Base-by-base conservation (phyloP, 1,140 invertebrate species). In the Drosophila mauritiana region DNA sequence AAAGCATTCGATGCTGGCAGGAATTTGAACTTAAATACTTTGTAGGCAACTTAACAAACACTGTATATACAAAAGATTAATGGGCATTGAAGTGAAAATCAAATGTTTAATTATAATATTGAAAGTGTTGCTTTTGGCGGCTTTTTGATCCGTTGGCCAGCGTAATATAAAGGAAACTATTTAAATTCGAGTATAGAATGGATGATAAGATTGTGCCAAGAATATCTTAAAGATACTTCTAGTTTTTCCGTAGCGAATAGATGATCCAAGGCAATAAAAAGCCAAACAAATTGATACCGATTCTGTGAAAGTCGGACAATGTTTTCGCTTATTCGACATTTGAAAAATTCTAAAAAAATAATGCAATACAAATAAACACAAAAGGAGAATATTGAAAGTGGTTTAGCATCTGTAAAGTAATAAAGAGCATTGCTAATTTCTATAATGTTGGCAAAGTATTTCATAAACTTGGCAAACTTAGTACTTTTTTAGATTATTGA, bases 1-100 rank as follows among this genome's bases (percentile, higher is more conserved):
- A 20, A 12, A 12, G 49, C 17, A 52, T 36, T 36, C 27, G 34
- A 52, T 52, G 17, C 31, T 13, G 3, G 11, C 8, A 36, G 4
- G 49, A 52, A 52, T 52, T 52, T 13, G 48, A 51, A 51, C 27
- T 51, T 17, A 51, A 52, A 52, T 36, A 52, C 49, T 52, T 52
- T 36, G 49, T 52, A 36, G 46, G 13, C 25, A 27, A 3, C 8
- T 12, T 12, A 6, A 5, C 0, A 34, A 36, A 36, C 15, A 34
- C 49, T 20, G n/a, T 36, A 12, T 20, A 51, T 7, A 17, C 2
- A 36, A 6, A 12, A 36, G 27, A 17, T 34, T 12, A 36, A 36
- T 34, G 4, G 25, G 25, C 1, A 20, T 17, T 34, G 15, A 15
- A n/a, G 2, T 3, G 42, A 20, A 51, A 6, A 15, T 12, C n/a